Base-by-base conservation (phyloP, 2,888 invertebrate species). In the Apomyelois bistriatella region DNA sequence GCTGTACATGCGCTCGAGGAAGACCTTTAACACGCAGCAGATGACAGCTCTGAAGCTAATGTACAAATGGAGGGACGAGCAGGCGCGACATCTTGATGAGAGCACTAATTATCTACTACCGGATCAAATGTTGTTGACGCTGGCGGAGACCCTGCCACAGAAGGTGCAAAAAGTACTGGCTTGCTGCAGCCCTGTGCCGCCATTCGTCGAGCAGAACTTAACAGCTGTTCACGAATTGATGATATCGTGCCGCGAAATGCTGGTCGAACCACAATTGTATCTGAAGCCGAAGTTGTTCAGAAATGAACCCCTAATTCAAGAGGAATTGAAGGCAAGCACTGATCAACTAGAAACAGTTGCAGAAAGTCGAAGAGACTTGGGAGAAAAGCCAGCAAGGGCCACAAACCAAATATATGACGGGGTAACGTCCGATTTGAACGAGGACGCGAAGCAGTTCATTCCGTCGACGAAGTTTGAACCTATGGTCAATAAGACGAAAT, bases 81-180 rank as follows among this genome's bases (percentile, higher is more conserved):
- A 94, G 5, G 98, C 98, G 0, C 89, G 99, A 28, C 82, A 91
- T 52, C 95, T 98, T 71, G 99, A 99, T 82, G 99, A 99, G 81
- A 98, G 98, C 75, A 92, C 92, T 38, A 94, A 94, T 32, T 99
- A 97, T 82, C 95, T 99, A 46, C 87, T 99, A 54, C 99, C 99
- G 0, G 98, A 98, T 83, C 98, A 99, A 80, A 98, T 98, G 98
- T 79, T 99, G 84, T 75, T 99, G 52, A 94, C 97, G 74, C 95
- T 99, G 55, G 93, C 97, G 0, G 97, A 98, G 80, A 91, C 92
- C 13, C 79, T 99, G 56, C 99, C 98, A 0, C 92, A 97, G 52
- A 98, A 98, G 87, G 93, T 96, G 91, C 97, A 98, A 72, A 99
- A 99, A 1, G 94, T 99, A 55, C 82, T 96, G 56, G 97, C 98